Evolutionary conservation across 2,888 invertebrate genomes (phyloP).

Genomic region (Drosophila pullipes): DNA sequence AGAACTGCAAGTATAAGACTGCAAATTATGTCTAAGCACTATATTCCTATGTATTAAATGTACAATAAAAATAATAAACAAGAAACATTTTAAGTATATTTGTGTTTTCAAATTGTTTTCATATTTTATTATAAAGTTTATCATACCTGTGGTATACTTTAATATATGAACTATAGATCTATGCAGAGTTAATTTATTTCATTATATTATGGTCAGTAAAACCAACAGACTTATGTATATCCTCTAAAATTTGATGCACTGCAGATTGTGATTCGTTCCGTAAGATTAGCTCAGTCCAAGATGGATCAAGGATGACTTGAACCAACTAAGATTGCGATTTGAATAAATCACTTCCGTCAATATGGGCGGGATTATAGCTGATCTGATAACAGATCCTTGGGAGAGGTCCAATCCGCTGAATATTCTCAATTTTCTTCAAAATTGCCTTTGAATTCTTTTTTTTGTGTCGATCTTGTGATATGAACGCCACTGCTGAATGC

Average conservation of each 20-base stretch:
- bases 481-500: constrained; percentile 27
- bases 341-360: constrained; percentile 19
- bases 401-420: constrained; percentile 1
- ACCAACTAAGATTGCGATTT: background rate
- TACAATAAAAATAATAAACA: background rate
- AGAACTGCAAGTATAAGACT: background rate
- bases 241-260: background rate
- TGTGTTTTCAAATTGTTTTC: background rate
- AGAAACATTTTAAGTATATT: accelerated
- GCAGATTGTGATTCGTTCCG: background rate
- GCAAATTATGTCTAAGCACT: background rate
- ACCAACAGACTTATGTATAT: background rate
- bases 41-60: background rate
- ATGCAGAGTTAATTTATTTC: too few relatives aligned
- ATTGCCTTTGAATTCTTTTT: background rate
- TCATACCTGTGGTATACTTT: too few relatives aligned
- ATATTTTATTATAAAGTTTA: background rate
- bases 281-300: background rate
- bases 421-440: background rate
- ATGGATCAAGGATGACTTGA: background rate
- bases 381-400: background rate
- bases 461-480: constrained; percentile 5
- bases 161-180: background rate
- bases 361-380: constrained; percentile 13
- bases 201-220: background rate